Base-by-base conservation (phyloP, 1,140 invertebrate species). In the Wiebesia pumilae region DNA sequence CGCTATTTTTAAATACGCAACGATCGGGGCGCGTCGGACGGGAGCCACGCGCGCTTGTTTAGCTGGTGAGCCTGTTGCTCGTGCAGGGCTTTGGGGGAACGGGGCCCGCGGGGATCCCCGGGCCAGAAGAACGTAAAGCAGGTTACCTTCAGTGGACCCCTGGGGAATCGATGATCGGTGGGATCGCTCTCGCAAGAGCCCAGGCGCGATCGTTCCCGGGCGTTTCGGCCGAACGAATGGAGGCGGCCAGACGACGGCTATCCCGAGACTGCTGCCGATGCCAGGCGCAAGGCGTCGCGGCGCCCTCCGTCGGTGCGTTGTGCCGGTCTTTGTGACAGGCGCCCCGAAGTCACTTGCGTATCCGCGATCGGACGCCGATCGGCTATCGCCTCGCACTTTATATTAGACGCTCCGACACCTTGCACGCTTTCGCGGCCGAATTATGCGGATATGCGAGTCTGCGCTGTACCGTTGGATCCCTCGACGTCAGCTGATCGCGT, bases 221-320 rank as follows among this genome's bases (percentile, higher is more conserved):
- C 90, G 90, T 92, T 90, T 54, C 89, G 91, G 92, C n/a, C 54
- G 47, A 38, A 58, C 67, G 51, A 54, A 54, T 54, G 35, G 43
- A 54, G 47, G 35, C 51, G 33, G 90, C 93, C 92, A 92, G 91
- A 90, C 93, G 92, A 92, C 92, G 93, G 92, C 93, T 94, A 93
- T 93, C 93, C 93, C 93, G 93, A 93, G 93, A 94, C 93, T 94
- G 93, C 91, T 92, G 92, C 92, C 91, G 93, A 93, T 93, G 93
- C 93, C 92, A 93, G 92, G 90, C 84, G 89, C 89, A 90, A 93
- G 88, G 89, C 91, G 90, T 93, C 91, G 90, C 91, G 90, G 92
- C 90, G 91, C 90, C 91, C 89, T 91, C 91, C 89, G 27, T 35
- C 62, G 24, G 35, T 2, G 58, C 80, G 54, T 38, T 21, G 35